Base-by-base conservation (phyloP, 2,888 invertebrate species). In the Actias luna region DNA sequence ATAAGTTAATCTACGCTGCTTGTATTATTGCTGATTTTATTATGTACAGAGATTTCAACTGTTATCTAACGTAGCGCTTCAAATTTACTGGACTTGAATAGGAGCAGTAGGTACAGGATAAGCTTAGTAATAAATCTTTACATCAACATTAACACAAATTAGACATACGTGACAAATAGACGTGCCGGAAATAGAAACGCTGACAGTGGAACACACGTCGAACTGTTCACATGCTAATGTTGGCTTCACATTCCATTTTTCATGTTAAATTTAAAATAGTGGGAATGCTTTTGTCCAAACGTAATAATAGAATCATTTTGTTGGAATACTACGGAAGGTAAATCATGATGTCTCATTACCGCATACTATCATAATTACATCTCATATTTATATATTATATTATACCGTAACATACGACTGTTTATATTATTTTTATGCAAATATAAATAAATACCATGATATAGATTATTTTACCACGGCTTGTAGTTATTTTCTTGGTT, bases 151-250 rank as follows among this genome's bases (percentile, higher is more conserved):
- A 84, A 84, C 87, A 90, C 88, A 89, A 92, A 92, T 90, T 85
- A 86, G 91, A 88, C 89, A 80, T 68, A 76, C 80, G 84, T 91
- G 91, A 91, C 91, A 91, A 91, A 90, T 89, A 85, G 89, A 81
- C 71, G 76, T 70, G 79, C 74, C 82, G 67, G 79, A 86, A 91
- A 92, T 90, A 91, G 89, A 80, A 79, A 77, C 76, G 86, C 80
- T 88, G 89, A 89, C 91, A 89, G 87, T 84, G 73, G 82, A 84
- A 85, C 87, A 86, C 81, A 79, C 87, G 87, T 88, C 85, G 84
- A 88, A 85, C 85, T 81, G 82, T 83, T 83, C 55, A 55, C 55
- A 55, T 55, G 27, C 77, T 78, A 79, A 77, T 76, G 76, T 73
- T 69, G 82, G 84, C 80, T 78, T 79, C 78, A 77, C 82, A 85